These are phyloP conservation scores for Frankliniella intonsa DNA, from an alignment of 2,888 invertebrate genomes.

Conservation along the genomic window DNA sequence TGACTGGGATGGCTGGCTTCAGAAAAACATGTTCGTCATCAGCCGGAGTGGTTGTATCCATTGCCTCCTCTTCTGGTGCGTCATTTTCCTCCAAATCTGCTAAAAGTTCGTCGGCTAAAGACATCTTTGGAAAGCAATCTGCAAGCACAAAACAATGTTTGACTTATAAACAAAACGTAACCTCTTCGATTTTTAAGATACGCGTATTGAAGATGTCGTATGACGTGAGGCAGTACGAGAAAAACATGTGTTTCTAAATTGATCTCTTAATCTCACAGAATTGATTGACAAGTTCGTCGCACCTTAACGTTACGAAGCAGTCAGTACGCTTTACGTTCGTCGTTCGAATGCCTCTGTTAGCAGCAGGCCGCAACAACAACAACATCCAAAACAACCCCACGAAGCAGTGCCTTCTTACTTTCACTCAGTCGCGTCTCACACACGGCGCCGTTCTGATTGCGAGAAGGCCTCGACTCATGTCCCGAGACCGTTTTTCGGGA, in stretches of 20 bases:
- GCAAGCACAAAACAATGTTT: neutral
- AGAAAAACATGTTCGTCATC: slow-evolving; percentile 38
- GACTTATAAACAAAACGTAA: neutral
- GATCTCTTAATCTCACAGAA: too few relatives aligned
- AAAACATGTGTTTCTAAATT: neutral
- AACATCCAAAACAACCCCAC: neutral
- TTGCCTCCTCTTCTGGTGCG: slow-evolving; percentile 42
- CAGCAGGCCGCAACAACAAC: neutral
- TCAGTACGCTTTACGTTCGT: too few relatives aligned
- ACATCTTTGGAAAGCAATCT: slow-evolving; percentile 59
- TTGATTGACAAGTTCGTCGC: too few relatives aligned
- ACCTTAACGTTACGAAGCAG: neutral
- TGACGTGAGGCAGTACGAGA: neutral
- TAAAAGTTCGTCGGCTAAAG: slow-evolving; percentile 92
- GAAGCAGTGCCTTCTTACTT: neutral
- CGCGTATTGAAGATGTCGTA: neutral
- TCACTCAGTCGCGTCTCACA: neutral
- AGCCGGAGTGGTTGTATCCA: slow-evolving; percentile 53
- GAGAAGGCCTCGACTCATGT: neutral
- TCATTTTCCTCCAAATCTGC: slow-evolving; percentile 84
- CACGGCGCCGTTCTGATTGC: neutral
- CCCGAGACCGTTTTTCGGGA: neutral
- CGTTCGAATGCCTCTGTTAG: neutral
- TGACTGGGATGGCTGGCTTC: slow-evolving; percentile 42
- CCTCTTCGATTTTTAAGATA: neutral